Percentiles rank a stretch among this genome's conserved stretches.
Evolutionary conservation across 2,888 invertebrate species (phyloP).

Genomic region (Arenicola marina): DNA sequence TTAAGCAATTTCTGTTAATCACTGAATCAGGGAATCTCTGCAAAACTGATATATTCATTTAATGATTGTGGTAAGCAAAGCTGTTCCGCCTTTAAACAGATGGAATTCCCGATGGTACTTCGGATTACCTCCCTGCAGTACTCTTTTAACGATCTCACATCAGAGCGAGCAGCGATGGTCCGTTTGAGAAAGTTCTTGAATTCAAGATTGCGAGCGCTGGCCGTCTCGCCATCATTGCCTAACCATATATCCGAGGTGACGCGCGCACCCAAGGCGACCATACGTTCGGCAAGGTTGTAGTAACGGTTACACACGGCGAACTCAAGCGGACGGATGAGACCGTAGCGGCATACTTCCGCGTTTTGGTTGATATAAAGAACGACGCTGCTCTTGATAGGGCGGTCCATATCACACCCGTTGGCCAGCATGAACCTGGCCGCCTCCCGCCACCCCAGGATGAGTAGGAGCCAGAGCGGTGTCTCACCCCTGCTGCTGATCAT

Average conservation of each 20-base stretch:
- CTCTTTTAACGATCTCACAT: slow-evolving; percentile 2
- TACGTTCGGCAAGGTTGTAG: slow-evolving; percentile 17
- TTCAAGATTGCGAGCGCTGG: background rate
- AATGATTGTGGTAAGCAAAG: slow-evolving; percentile 15
- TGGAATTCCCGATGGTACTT: background rate
- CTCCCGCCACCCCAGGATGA: slow-evolving; percentile 22
- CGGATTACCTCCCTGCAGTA: slow-evolving; percentile 1
- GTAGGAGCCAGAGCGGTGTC: slow-evolving; percentile 24
- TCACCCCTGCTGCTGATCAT: slow-evolving; percentile 1
- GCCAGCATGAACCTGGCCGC: slow-evolving; percentile 14
- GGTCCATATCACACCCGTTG: slow-evolving; percentile 22
- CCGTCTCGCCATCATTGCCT: background rate
- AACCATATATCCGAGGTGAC: slow-evolving; percentile 18
- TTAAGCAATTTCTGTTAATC: too few relatives aligned
- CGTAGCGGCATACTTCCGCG: slow-evolving; percentile 23
- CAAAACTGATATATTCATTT: slow-evolving; percentile 2
- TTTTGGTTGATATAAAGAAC: slow-evolving; percentile 21
- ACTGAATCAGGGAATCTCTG: too few relatives aligned
- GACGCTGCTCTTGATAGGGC: slow-evolving; percentile 6
- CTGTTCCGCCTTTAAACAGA: slow-evolving; percentile 8
- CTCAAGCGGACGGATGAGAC: slow-evolving; percentile 22
- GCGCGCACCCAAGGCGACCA: slow-evolving; percentile 13
- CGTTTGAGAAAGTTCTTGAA: slow-evolving; percentile 8
- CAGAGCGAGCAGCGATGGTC: background rate
- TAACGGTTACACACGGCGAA: slow-evolving; percentile 25